A percentile compares a stretch with the other conserved stretches of the same genome.
Evolutionary conservation across 2,113 vertebrate species (phyloP).

Genomic region (Tricholaema leucomelas): DNA sequence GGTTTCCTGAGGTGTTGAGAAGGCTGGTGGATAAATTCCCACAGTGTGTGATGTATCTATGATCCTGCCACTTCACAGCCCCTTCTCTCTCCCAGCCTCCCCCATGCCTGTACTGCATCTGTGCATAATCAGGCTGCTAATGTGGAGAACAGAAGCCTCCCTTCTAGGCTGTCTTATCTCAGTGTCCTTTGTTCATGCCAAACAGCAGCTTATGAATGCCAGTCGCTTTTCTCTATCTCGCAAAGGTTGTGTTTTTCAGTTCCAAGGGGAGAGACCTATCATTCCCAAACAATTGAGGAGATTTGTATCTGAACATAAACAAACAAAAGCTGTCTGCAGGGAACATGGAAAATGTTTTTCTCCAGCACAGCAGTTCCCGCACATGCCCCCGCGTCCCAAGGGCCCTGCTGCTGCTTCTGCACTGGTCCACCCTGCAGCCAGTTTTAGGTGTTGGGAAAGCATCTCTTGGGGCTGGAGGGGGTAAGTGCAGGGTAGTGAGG

Average conservation of each 20-base stretch:
- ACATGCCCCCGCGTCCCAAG: neutral
- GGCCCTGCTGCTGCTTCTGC: neutral
- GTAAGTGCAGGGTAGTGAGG: accelerated
- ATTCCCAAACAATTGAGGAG: conserved; percentile 37
- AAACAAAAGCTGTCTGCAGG: conserved; percentile 1
- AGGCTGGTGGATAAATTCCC: conserved; percentile 1
- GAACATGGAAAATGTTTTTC: conserved; percentile 18
- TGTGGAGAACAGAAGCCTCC: neutral
- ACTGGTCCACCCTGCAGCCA: neutral
- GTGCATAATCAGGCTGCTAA: conserved; percentile 4
- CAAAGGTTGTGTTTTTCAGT: neutral
- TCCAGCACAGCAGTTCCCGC: neutral
- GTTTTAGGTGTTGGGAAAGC: neutral
- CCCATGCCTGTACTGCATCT: neutral
- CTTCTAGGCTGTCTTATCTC: conserved; percentile 24
- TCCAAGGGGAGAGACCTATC: conserved; percentile 24
- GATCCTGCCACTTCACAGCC: conserved; percentile 13
- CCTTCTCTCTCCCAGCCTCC: neutral
- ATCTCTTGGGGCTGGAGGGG: neutral
- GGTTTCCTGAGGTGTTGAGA: neutral
- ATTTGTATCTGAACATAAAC: conserved; percentile 44
- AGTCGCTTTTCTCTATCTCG: neutral
- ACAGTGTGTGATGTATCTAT: neutral
- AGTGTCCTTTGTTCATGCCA: conserved; percentile 12
- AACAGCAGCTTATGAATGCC: conserved; percentile 2